Evolutionary conservation across 2,113 vertebrate genomes (phyloP), one percentile per base, ranked within the genome.

Genomic region (Casuarius casuarius): DNA sequence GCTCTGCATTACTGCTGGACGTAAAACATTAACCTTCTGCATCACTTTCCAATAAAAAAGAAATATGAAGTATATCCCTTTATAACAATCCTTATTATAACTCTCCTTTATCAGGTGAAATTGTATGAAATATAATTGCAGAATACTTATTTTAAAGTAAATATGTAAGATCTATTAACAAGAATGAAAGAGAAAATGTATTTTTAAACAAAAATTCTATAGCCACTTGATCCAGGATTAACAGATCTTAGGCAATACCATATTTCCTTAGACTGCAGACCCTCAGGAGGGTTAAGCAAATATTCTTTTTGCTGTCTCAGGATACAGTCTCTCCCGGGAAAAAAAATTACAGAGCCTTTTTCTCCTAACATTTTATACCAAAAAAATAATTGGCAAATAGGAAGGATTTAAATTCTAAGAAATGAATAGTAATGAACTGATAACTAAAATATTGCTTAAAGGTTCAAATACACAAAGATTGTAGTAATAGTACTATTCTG

Each of bases 361-460:
- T 73, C 92, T 94, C 83, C 75, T 95, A 96, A 75, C 58, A 78
- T 96, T 94, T 95, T 79, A 89, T 95, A 96, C 78, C 92, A 93
- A 73, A 80, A 92, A 96, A 90, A 92, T 96, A 95, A 87, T 70
- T 95, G 83, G 31, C 75, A 90, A 96, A 93, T 84, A 95, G 54
- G 75, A 96, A 92, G 91, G 96, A 90, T 93, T 93, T 97, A 91
- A 84, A 87, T 96, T 86, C 86, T 93, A 71, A 75, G 92, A 96
- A 96, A 94, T 67, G 46, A 96, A 90, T 77, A 97, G 92, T 93
- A 97, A 90, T 94, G 85, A 97, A 95, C 88, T 92, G 46, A 92
- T 96, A 75, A 96, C 74, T 65, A 87, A 93, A 97, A 96, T 87
- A 94, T 95, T 95, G 85, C 94, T 97, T 95, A 75, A 95, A 97